Conservation (phyloP, 2,113 vertebrate species). For the Cyprinodon brontotheroides region DNA sequence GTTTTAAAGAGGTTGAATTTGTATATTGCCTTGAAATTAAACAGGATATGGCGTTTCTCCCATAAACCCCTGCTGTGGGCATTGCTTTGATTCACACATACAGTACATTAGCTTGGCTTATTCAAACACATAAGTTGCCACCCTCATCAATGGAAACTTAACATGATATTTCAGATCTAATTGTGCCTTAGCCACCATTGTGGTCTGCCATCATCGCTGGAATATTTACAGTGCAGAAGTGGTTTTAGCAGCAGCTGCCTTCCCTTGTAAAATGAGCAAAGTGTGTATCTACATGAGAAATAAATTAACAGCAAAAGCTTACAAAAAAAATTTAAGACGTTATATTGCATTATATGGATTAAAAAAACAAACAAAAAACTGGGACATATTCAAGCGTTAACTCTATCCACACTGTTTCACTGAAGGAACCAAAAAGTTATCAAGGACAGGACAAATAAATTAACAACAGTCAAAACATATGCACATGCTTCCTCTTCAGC, state of each 20-base stretch:
- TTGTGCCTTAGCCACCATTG: slow-evolving; percentile 43
- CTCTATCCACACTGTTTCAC: slow-evolving; percentile 38
- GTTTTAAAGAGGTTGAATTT: slow-evolving; percentile 43
- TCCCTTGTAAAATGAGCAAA: slow-evolving; percentile 58
- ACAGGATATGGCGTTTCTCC: slow-evolving; percentile 73
- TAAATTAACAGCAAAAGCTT: slow-evolving; percentile 71
- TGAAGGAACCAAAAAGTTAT: slow-evolving; percentile 56
- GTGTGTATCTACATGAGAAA: slow-evolving; percentile 76
- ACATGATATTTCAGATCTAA: slow-evolving; percentile 27
- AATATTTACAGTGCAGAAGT: slow-evolving; percentile 67
- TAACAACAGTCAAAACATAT: slow-evolving; percentile 36
- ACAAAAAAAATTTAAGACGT: slow-evolving; percentile 64
- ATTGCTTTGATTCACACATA: slow-evolving; percentile 51
- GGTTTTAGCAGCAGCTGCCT: slow-evolving; percentile 14
- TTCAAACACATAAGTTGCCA: slow-evolving; percentile 36
- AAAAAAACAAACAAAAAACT: slow-evolving; percentile 66
- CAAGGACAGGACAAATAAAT: slow-evolving; percentile 78
- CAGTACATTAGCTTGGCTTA: slow-evolving; percentile 38
- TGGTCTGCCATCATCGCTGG: slow-evolving; percentile 32
- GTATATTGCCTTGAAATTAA: slow-evolving; percentile 68
- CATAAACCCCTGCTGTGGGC: slow-evolving; percentile 55
- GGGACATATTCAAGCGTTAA: slow-evolving; percentile 41
- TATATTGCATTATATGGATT: slow-evolving; percentile 71
- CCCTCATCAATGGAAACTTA: slow-evolving; percentile 31
- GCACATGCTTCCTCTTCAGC: slow-evolving; percentile 44